These are phyloP conservation scores for Bombylius major DNA, from an alignment of 2,888 invertebrate genomes.

Conservation along the genomic window DNA sequence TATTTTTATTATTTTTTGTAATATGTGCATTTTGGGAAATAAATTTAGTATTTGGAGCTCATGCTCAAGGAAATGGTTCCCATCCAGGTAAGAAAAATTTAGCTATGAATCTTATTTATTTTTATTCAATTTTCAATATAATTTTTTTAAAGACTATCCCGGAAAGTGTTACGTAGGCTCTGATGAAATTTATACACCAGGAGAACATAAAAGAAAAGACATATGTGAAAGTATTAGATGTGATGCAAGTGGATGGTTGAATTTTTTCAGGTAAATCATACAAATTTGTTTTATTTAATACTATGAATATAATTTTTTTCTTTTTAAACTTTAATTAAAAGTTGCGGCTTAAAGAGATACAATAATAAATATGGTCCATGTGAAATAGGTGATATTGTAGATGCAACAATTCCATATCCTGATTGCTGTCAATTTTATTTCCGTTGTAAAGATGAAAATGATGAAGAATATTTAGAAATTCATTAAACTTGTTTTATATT, in stretches of 20 bases:
- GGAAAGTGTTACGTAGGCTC: slow-evolving; percentile 1
- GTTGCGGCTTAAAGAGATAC: not conserved
- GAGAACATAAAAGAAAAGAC: not conserved
- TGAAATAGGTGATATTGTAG: not conserved
- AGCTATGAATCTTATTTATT: not conserved
- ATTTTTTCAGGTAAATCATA: not conserved
- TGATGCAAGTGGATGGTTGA: not conserved
- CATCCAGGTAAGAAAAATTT: not conserved
- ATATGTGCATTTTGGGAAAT: too few relatives aligned
- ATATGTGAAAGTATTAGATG: slow-evolving; percentile 2
- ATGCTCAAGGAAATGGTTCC: not conserved
- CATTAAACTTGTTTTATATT: not conserved
- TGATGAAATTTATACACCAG: slow-evolving; percentile 1
- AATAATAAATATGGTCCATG: not conserved
- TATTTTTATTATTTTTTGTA: too few relatives aligned
- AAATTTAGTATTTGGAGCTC: too few relatives aligned
- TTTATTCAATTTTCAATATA: not conserved
- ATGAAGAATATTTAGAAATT: slow-evolving; percentile 1
- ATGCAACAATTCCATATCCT: slow-evolving; percentile 2
- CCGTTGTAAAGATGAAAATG: slow-evolving; percentile 3
- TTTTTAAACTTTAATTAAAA: not conserved
- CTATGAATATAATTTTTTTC: too few relatives aligned
- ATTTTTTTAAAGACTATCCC: not conserved
- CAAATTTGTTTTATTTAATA: too few relatives aligned
- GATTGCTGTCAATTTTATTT: slow-evolving; percentile 6